Conservation (phyloP, 2,888 invertebrate genomes). For the Ischnura elegans region DNA sequence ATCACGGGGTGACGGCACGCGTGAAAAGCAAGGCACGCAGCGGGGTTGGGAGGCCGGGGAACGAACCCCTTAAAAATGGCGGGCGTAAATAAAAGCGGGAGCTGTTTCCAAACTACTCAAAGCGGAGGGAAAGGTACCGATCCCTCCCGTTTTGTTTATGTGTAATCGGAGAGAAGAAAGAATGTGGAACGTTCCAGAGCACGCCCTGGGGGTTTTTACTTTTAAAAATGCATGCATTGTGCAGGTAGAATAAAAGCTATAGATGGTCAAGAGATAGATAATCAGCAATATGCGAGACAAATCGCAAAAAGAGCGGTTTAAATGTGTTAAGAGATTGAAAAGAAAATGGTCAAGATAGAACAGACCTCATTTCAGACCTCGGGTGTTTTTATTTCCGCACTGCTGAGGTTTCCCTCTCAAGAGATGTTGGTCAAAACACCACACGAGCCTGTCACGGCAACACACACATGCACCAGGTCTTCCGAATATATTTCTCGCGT, state of each 20-base stretch:
- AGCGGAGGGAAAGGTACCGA: too few species aligned
- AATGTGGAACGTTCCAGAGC: not conserved
- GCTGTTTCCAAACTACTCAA: not conserved
- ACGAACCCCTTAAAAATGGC: not conserved
- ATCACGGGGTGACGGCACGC: not conserved
- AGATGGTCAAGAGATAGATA: not conserved
- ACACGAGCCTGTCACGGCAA: not conserved
- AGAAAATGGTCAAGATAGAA: not conserved
- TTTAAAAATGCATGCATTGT: not conserved
- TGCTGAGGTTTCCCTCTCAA: not conserved
- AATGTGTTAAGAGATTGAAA: not conserved
- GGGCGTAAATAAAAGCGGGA: not conserved
- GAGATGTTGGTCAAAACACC: not conserved
- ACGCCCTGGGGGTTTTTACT: not conserved
- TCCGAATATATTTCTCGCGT: not conserved
- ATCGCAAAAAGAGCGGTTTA: not conserved
- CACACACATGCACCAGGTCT: conserved; percentile 14
- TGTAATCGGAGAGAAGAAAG: not conserved
- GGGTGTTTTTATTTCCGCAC: not conserved
- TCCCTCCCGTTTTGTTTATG: not conserved
- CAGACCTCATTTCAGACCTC: not conserved
- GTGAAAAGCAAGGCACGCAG: not conserved
- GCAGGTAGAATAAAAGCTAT: not conserved
- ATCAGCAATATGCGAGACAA: not conserved
- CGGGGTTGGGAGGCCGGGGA: not conserved